Percentiles rank a stretch among this genome's conserved stretches.
Evolutionary conservation across 2,797 vertebrate species (phyloP).

Genomic region (Trachops cirrhosus): DNA sequence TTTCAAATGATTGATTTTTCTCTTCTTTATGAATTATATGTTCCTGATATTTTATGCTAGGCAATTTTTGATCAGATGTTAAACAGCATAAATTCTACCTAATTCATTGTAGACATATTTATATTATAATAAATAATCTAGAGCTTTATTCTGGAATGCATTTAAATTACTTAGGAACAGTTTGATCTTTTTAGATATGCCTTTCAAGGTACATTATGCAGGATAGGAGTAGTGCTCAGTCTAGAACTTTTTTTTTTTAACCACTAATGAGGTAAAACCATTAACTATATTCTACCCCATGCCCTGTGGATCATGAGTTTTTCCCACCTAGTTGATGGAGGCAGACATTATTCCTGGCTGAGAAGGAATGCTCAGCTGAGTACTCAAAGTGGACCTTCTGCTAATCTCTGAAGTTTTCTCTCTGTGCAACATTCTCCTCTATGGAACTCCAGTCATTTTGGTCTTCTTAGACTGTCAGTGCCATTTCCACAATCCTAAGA

Average conservation of each 20-base stretch:
- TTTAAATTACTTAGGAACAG: no score
- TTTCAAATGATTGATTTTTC: not conserved
- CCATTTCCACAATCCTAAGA: not conserved
- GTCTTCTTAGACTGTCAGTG: not conserved
- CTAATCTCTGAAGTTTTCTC: not conserved
- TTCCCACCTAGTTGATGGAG: not conserved
- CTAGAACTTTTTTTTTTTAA: not conserved
- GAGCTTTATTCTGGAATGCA: not conserved
- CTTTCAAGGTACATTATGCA: not conserved
- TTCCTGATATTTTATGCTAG: not conserved
- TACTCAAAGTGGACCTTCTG: not conserved
- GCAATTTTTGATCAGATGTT: not conserved
- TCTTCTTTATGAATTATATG: not conserved
- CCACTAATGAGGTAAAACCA: not conserved
- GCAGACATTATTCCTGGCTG: not conserved
- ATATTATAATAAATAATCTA: not conserved
- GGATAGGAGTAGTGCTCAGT: not conserved
- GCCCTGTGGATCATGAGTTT: not conserved
- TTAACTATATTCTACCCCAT: not conserved
- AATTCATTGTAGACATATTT: not conserved
- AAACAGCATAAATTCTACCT: not conserved
- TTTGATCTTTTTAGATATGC: not conserved
- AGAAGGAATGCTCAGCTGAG: not conserved
- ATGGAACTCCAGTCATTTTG: not conserved
- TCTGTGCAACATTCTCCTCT: not conserved